phyloP scores from a whole-genome alignment of 2,888 invertebrate genomes.

The Pyrrhosoma nymphula region DNA sequence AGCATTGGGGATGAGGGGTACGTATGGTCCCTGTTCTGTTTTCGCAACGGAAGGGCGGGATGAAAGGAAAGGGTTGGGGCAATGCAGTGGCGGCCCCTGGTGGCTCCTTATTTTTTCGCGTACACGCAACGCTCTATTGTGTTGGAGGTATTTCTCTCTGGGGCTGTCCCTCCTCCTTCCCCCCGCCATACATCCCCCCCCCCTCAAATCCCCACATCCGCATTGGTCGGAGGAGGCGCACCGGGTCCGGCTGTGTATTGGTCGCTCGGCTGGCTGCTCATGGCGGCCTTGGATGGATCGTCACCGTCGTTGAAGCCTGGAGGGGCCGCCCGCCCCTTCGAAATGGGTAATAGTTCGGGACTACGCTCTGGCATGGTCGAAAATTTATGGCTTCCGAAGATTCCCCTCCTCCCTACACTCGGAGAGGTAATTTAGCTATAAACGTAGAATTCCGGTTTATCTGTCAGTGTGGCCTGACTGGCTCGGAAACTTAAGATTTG shows the following conservation, averaged over 20 bases:
- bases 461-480: not conserved
- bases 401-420: not conserved
- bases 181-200: not conserved
- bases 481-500: no score
- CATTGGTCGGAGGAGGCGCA: not conserved
- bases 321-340: not conserved
- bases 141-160: not conserved
- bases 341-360: not conserved
- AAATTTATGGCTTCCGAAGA: not conserved
- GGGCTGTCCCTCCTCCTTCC: not conserved
- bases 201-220: not conserved
- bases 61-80: not conserved
- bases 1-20: not conserved
- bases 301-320: not conserved
- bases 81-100: not conserved
- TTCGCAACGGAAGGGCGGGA: not conserved
- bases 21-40: not conserved
- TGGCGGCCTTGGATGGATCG: not conserved
- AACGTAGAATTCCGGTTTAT: not conserved
- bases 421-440: not conserved
- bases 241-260: not conserved
- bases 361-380: not conserved
- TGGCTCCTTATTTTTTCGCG: not conserved
- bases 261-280: not conserved
- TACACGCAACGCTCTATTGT: not conserved